Conservation (phyloP, 2,113 vertebrate species). For the Xenus cinereus region DNA sequence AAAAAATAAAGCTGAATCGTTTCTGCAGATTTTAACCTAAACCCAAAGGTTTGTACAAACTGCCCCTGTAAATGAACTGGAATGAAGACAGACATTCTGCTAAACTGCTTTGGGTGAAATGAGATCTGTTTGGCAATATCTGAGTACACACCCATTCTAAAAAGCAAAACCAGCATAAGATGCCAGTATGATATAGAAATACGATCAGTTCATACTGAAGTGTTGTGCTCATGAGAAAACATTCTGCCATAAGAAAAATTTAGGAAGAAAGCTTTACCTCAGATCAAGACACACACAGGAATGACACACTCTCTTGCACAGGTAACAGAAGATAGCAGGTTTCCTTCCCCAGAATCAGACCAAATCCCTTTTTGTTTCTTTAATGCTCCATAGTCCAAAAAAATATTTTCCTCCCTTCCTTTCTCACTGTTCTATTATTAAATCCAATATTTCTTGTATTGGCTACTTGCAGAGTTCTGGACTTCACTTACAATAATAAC, state of each 20-base stretch:
- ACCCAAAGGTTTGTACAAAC: not conserved
- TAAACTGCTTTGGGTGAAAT: not conserved
- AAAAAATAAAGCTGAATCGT: not conserved
- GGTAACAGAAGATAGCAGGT: not conserved
- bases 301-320: not conserved
- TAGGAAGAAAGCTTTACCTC: not conserved
- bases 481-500: not conserved
- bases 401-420: not conserved
- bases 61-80: not conserved
- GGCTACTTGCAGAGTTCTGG: not conserved
- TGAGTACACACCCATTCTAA: not conserved
- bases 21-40: not conserved
- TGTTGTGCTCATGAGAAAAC: not conserved
- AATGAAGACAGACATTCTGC: not conserved
- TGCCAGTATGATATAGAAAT: not conserved
- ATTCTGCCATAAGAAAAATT: not conserved
- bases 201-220: not conserved
- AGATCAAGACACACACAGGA: not conserved
- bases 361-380: not conserved
- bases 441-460: not conserved
- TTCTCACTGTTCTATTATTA: not conserved
- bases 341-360: not conserved
- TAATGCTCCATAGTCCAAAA: not conserved
- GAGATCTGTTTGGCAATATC: not conserved
- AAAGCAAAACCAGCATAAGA: not conserved